Percentiles rank a stretch among this genome's conserved stretches.
phyloP scores from a whole-genome alignment of 2,888 invertebrate species.

The Ormyrus labotus region DNA sequence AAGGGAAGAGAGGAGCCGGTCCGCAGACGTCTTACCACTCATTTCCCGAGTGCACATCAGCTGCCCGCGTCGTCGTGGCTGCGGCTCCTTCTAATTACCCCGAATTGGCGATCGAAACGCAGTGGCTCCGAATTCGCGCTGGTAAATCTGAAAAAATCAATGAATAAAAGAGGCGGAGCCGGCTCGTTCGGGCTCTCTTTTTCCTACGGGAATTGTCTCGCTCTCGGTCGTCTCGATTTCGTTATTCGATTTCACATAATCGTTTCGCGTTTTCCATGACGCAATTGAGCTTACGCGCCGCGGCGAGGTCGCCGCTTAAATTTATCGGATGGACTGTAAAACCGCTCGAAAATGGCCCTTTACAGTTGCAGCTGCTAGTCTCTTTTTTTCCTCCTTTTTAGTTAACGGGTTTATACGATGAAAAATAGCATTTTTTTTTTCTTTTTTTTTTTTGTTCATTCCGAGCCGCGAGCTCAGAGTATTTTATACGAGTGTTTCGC shows the following conservation, averaged over 20 bases:
- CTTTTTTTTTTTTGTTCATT: too few relatives aligned
- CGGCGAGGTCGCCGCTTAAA: background rate
- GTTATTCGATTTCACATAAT: conserved; percentile 1
- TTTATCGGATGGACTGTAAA: conserved; percentile 20
- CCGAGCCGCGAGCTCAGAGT: too few relatives aligned
- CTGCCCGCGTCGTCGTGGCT: conserved; percentile 61
- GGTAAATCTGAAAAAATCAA: conserved; percentile 45
- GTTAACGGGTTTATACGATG: too few relatives aligned
- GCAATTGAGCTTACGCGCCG: background rate
- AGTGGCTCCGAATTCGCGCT: background rate
- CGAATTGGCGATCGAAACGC: conserved; percentile 14
- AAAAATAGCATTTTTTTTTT: too few relatives aligned
- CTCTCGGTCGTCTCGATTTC: background rate
- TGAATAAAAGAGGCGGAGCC: conserved; percentile 21
- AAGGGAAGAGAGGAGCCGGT: background rate
- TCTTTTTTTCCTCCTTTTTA: too few relatives aligned
- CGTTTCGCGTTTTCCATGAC: conserved; percentile 18
- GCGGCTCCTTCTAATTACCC: conserved; percentile 65
- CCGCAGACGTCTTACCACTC: conserved; percentile 37
- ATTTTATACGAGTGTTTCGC: too few relatives aligned
- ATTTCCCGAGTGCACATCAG: conserved; percentile 8
- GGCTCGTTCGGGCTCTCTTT: background rate
- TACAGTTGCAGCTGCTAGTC: background rate
- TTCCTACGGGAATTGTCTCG: conserved; percentile 9
- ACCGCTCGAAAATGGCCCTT: background rate